Evolutionary conservation across 2,888 invertebrate species (phyloP).

Genomic region (Aporophyla nigra): DNA sequence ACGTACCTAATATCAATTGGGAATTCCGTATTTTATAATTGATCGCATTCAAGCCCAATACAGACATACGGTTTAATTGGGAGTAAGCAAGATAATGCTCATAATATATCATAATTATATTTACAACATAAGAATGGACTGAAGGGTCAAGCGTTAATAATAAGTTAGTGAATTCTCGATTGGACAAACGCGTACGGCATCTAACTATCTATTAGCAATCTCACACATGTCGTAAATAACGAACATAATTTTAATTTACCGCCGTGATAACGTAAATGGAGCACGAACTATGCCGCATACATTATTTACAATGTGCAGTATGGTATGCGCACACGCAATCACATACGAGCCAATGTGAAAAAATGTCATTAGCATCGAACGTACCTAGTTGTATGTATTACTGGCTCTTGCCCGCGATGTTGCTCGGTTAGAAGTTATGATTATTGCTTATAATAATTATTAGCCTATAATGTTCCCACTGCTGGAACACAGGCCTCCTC

Average conservation of each 20-base stretch:
- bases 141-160: conserved; percentile 26
- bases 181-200: conserved; percentile 33
- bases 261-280: conserved; percentile 88
- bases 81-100: conserved; percentile 29
- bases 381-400: conserved; percentile 59
- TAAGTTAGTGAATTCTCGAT: conserved; percentile 19
- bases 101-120: conserved; percentile 18
- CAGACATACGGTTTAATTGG: conserved; percentile 11
- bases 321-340: conserved; percentile 86
- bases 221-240: conserved; percentile 77
- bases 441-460: neutral
- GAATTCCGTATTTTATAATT: conserved; percentile 35
- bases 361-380: conserved; percentile 84
- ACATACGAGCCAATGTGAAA: conserved; percentile 76
- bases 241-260: conserved; percentile 82
- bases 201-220: conserved; percentile 73
- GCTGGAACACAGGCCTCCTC: too few relatives aligned
- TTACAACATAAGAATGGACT: conserved; percentile 17
- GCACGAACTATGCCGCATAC: conserved; percentile 86
- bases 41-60: neutral
- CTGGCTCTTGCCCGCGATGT: conserved; percentile 28
- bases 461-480: too few relatives aligned
- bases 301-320: conserved; percentile 80
- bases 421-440: conserved; percentile 3
- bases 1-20: conserved; percentile 19